Evolutionary conservation across 2,888 invertebrate species (phyloP), one percentile per base, ranked within the genome.

Genomic region (Macrosoma leucophasiata): DNA sequence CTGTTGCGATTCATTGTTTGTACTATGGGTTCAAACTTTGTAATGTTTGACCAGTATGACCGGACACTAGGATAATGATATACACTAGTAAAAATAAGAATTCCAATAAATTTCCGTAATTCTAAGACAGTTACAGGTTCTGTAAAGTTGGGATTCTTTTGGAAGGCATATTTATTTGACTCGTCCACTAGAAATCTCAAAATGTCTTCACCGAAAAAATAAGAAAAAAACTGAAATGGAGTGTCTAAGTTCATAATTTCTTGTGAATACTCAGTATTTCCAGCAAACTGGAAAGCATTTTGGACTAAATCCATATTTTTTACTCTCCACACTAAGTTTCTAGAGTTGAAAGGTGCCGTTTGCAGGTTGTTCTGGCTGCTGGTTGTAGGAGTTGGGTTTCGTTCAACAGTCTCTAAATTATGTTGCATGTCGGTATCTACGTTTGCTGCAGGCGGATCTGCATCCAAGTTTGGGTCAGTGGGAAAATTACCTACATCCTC

Each of bases 181-280:
- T 41, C 27, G 30, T 37, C 19, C 18, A 39, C 39, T 39, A 33
- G 43, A 40, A 46, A 46, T 46, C 17, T 47, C 39, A 52, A 48
- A 47, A 51, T 47, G 17, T 49, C 48, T 47, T 54, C 39, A 54
- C 45, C 48, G 45, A 54, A 55, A 46, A 54, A 52, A 37, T 49
- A 52, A 48, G 48, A 52, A 51, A 54, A 55, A 51, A 53, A 52
- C 49, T 55, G 49, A 51, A 48, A 57, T 33, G 54, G 52, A 40
- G 44, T 55, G 38, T 48, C 48, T 43, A 53, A 50, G 42, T 49
- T 46, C 46, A 54, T 40, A 50, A 55, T 52, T 45, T 50, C 45
- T 55, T 51, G 49, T 42, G 50, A 50, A 49, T 46, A 55, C 46
- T 43, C 49, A 44, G 47, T 49, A 29, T 46, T 46, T 50, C 49